Evolutionary conservation across 2,888 invertebrate genomes (phyloP), one percentile per base, ranked within the genome.

Genomic region (Latrodectus hesperus): DNA sequence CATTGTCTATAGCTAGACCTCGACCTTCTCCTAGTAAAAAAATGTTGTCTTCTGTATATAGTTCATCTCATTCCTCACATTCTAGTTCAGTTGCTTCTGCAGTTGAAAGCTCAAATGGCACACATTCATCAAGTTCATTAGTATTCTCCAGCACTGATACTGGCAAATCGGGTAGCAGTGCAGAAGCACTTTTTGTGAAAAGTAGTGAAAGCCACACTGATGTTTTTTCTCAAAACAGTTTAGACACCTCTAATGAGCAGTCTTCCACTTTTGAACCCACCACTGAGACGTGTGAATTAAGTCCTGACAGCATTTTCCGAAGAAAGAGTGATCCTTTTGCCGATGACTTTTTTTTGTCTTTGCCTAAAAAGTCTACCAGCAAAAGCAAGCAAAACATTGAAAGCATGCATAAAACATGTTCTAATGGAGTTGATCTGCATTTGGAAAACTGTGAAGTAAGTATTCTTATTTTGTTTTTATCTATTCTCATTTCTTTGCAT

Each of bases 301-400:
- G 81, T 38, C 85, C 88, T 3, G 88, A 85, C 64, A 89, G 84
- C 60, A 89, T 89, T 53, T 89, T 89, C 51, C 81, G 82, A 2
- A 65, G 88, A 49, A 89, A 88, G 71, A 75, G 77, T 71, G 89
- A 89, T 78, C 89, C 89, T 11, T 89, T 89, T 79, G 89, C 89
- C 3, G 89, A 89, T 71, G 89, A 89, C 22, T 89, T 89, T 72
- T 89, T 89, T 51, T 71, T 84, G 1, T 70, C 88, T 52, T 22
- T 89, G 68, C 84, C 87, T 51, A 89, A 80, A 72, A 87, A 77
- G 74, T 70, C 72, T 11, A 52, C 38, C 10, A n/a, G 22, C 38
- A 38, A 38, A 38, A 38, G 6, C 6, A 38, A 38, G 4, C 38
- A 38, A 38, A 38, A 38, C 38, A 38, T 38, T 38, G 38, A 38